Base-by-base conservation (phyloP, 2,888 invertebrate species). In the Sphaerophoria rueppellii region DNA sequence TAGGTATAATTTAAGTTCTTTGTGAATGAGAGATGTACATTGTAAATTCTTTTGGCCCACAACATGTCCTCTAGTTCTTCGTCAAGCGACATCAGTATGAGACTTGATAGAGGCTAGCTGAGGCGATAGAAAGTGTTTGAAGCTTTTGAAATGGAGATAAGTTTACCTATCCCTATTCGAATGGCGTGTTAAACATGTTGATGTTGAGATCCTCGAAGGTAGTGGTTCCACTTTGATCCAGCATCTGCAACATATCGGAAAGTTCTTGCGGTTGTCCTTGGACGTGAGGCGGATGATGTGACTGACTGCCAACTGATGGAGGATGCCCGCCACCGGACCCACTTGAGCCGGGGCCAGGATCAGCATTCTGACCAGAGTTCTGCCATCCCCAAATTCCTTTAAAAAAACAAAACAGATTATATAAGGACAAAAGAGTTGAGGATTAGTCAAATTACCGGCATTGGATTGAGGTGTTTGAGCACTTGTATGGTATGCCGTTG, bases 241-340 rank as follows among this genome's bases (percentile, higher is more conserved):
- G 93, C 95, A 98, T 97, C 92, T 98, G 97, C 89, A 98, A 93
- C 97, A 98, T 97, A 89, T 98, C 98, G 14, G 97, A 96, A 75
- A 98, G 94, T 92, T 97, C 97, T 89, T 95, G 95, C 52, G 95
- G 94, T 40, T 92, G 92, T 43, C 92, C 92, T 54, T 93, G 92
- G 87, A 93, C 93, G 34, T 91, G 90, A 7, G 89, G 88, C 12
- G 92, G 92, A 55, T 92, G 92, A 87, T 90, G 92, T 93, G 82
- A 91, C 93, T 88, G 93, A 93, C 24, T 71, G 4, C 85, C 85
- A 6, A 81, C 81, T 5, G 81, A 92, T 89, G 79, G 92, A 90
- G 82, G 93, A 92, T 86, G 91, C 82, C 90, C 92, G 87, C 89
- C 89, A 79, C 91, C 89, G 88, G 92, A 93, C 67, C 92, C 93